Evolutionary conservation across 2,888 invertebrate species (phyloP).

Genomic region (Phorcus lineatus): DNA sequence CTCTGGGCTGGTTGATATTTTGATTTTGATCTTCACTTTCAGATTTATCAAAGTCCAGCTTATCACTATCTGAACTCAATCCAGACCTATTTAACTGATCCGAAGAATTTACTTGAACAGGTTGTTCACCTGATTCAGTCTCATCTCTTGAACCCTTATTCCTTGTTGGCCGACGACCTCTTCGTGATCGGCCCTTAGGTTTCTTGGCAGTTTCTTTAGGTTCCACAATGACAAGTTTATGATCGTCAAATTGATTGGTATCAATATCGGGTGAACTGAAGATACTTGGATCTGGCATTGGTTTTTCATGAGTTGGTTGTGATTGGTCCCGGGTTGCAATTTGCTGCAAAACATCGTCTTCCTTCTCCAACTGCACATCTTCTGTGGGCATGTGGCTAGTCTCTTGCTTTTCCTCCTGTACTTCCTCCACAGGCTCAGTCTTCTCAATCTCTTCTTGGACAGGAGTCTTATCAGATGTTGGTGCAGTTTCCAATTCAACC

Average conservation of each 20-base stretch:
- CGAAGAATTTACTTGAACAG: neutral
- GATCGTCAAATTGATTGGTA: neutral
- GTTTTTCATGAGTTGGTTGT: neutral
- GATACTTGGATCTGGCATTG: neutral
- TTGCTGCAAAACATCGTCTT: neutral
- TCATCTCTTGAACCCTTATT: conserved; percentile 28
- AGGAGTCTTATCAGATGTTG: neutral
- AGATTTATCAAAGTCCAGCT: conserved; percentile 23
- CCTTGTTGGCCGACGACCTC: conserved; percentile 22
- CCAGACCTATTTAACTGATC: conserved; percentile 3
- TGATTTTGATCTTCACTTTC: conserved; percentile 13
- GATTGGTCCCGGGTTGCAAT: neutral
- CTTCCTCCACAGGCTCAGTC: neutral
- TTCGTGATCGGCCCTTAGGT: neutral
- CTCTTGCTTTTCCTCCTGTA: neutral
- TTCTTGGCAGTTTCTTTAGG: neutral
- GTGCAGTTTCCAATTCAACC: neutral
- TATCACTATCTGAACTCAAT: conserved; percentile 11
- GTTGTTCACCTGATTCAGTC: conserved; percentile 2
- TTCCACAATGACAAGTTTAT: neutral
- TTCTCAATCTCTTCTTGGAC: neutral
- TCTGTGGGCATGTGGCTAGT: neutral
- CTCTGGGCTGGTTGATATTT: neutral
- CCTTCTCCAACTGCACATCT: neutral
- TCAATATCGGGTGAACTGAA: conserved; percentile 9